Evolutionary conservation across 2,888 invertebrate genomes (phyloP).

Genomic region (Trachelus stipa): DNA sequence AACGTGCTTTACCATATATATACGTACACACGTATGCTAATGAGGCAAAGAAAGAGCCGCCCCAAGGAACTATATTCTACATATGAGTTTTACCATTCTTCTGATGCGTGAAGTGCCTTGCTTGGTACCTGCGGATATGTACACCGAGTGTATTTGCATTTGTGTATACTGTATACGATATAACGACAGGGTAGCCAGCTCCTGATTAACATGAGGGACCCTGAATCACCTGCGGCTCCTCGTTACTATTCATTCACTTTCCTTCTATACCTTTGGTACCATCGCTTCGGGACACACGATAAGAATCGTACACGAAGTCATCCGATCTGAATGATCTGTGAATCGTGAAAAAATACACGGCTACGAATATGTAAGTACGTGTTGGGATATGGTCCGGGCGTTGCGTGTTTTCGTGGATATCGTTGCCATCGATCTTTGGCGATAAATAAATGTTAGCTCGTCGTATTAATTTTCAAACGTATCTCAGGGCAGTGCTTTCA

Average conservation of each 20-base stretch:
- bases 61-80: slow-evolving; percentile 36
- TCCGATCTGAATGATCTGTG: background rate
- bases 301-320: background rate
- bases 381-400: background rate
- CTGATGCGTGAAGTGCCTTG: slow-evolving; percentile 49
- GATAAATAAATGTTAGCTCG: background rate
- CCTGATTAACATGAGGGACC: slow-evolving; percentile 60
- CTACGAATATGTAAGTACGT: background rate
- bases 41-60: background rate
- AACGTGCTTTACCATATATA: background rate
- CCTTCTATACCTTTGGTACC: slow-evolving; percentile 25
- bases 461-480: background rate
- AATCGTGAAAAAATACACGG: background rate
- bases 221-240: slow-evolving; percentile 58
- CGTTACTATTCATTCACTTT: slow-evolving; percentile 35
- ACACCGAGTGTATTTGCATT: slow-evolving; percentile 44
- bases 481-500: background rate
- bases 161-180: slow-evolving; percentile 29
- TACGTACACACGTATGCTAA: background rate
- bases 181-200: slow-evolving; percentile 39
- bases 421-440: background rate
- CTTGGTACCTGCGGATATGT: slow-evolving; percentile 43
- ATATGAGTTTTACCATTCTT: slow-evolving; percentile 50
- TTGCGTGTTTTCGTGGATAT: background rate
- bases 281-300: background rate